A percentile compares a stretch with the other conserved stretches of the same genome.
Conservation (phyloP, 1,140 invertebrate genomes). For the Drosophila pseudoobscura region DNA sequence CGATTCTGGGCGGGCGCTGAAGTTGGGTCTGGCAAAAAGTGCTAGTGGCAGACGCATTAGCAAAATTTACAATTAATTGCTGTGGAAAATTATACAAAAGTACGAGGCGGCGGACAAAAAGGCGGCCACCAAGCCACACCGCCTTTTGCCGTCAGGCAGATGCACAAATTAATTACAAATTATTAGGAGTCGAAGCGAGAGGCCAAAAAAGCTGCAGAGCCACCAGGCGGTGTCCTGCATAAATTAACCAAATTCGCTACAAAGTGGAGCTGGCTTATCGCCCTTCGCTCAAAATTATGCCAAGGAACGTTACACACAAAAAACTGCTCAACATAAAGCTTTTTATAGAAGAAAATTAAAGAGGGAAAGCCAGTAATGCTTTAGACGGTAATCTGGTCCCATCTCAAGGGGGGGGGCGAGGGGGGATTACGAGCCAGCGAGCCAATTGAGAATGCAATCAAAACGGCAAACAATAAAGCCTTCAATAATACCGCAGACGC, state of each 20-base stretch:
- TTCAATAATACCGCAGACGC: slow-evolving; percentile 31
- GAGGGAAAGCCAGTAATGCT: no score
- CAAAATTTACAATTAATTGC: slow-evolving; percentile 76
- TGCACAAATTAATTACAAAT: slow-evolving; percentile 78
- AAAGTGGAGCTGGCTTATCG: not conserved
- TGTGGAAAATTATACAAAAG: slow-evolving; percentile 33
- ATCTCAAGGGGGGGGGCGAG: no score
- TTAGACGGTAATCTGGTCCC: no score
- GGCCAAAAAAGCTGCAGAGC: slow-evolving; percentile 7
- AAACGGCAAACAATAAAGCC: slow-evolving; percentile 46
- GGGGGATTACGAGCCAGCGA: not conserved
- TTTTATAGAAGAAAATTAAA: no score
- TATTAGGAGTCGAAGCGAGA: slow-evolving; percentile 43
- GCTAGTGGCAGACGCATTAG: slow-evolving; percentile 69
- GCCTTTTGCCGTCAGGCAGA: slow-evolving; percentile 46
- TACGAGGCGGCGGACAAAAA: slow-evolving; percentile 25
- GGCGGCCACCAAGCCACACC: slow-evolving; percentile 2
- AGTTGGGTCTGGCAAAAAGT: slow-evolving; percentile 30
- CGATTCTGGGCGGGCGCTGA: slow-evolving; percentile 11
- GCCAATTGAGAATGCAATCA: slow-evolving; percentile 40
- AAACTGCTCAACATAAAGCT: no score
- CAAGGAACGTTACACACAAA: no score
- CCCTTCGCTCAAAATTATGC: no score
- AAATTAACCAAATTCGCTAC: slow-evolving; percentile 64
- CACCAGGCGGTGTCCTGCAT: slow-evolving; percentile 51